Evolutionary conservation across 1,140 invertebrate species (phyloP).

Genomic region (Mamestra configurata): DNA sequence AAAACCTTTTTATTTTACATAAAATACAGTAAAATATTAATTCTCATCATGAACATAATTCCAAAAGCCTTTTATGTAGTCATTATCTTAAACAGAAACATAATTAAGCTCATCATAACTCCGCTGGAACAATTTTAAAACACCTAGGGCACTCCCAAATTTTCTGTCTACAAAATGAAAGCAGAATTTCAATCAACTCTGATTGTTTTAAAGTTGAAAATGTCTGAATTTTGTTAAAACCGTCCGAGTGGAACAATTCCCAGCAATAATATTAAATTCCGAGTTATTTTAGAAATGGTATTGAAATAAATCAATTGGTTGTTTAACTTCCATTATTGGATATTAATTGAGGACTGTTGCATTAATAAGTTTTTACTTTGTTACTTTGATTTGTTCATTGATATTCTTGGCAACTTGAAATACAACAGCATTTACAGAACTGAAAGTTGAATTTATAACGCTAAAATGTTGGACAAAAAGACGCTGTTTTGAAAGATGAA

Average conservation of each 20-base stretch:
- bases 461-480: no score
- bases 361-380: not conserved
- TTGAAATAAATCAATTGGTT: not conserved
- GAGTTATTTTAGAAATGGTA: not conserved
- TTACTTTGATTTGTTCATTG: not conserved
- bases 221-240: slow-evolving; percentile 2
- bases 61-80: not conserved
- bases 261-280: not conserved
- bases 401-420: not conserved
- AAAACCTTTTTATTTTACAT: not conserved
- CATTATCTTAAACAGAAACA: slow-evolving; percentile 2
- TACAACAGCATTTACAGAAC: no score
- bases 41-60: not conserved
- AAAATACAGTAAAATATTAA: not conserved
- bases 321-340: not conserved
- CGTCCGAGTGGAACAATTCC: not conserved
- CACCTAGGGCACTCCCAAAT: slow-evolving; percentile 10
- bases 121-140: not conserved
- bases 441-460: no score
- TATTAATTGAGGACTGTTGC: not conserved
- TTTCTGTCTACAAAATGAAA: not conserved
- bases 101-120: not conserved
- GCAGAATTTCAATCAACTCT: slow-evolving; percentile 16
- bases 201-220: slow-evolving; percentile 9
- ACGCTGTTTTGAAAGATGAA: no score